Percentiles rank a stretch among this genome's conserved stretches.
These are phyloP conservation scores for Acanthaster planci DNA, from an alignment of 35 echinoderm and acorn worm species.

Conservation along the genomic window DNA sequence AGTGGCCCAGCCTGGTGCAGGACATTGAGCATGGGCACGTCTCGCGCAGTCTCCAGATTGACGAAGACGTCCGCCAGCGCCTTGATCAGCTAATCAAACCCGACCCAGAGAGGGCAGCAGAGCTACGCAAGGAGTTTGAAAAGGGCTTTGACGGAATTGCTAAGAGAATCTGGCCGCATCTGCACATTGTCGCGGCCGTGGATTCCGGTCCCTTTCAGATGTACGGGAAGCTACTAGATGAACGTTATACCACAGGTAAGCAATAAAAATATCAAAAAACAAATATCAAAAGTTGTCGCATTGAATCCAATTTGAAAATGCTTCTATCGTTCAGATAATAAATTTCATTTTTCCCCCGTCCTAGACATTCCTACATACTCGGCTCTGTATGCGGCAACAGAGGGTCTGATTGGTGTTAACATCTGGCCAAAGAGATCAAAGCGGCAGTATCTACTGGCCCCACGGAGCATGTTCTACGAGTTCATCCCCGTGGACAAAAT, in stretches of 20 bases:
- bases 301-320: background rate
- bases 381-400: constrained; percentile 82
- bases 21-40: constrained; percentile 69
- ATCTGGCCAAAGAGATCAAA: constrained; percentile 72
- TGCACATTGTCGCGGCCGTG: constrained; percentile 57
- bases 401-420: constrained; percentile 88
- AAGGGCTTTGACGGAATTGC: constrained; percentile 82
- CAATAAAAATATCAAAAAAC: too few species aligned
- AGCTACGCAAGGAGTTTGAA: constrained; percentile 69
- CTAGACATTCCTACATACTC: constrained; percentile 80
- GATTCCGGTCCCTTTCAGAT: constrained; percentile 75
- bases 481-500: constrained; percentile 87
- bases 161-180: constrained; percentile 74
- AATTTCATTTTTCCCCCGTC: background rate
- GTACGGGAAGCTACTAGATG: constrained; percentile 63
- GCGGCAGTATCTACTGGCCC: constrained; percentile 64
- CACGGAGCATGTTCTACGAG: constrained; percentile 90
- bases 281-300: background rate
- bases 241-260: constrained; percentile 68
- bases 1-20: constrained; percentile 67
- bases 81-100: constrained; percentile 59
- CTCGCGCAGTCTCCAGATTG: constrained; percentile 52
- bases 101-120: constrained; percentile 66
- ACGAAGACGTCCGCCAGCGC: constrained; percentile 42
- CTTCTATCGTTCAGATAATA: background rate